These are phyloP conservation scores for Drosophila kambysellisi DNA, from an alignment of 2,888 invertebrate species.

Conservation along the genomic window DNA sequence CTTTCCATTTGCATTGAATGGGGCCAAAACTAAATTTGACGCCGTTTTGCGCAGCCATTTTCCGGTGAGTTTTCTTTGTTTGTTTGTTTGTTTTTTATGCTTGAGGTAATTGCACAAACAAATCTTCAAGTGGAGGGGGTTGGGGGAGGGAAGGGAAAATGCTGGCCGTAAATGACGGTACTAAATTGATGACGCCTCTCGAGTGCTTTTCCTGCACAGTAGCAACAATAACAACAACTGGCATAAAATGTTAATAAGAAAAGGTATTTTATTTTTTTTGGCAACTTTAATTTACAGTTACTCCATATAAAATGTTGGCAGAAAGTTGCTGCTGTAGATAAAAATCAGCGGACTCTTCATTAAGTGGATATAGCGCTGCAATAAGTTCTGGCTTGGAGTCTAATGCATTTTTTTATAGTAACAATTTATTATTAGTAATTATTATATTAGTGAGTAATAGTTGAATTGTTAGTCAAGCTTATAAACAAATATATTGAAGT, in stretches of 20 bases:
- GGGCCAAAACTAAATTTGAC: conserved; percentile 70
- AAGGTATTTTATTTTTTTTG: not conserved
- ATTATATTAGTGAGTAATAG: not conserved
- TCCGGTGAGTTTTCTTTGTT: conserved; percentile 31
- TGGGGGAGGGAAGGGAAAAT: not conserved
- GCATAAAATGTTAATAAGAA: conserved; percentile 6
- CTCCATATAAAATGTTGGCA: not conserved
- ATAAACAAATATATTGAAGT: not conserved
- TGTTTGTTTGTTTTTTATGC: conserved; percentile 24
- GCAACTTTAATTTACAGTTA: not conserved
- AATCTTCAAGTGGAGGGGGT: conserved; percentile 19
- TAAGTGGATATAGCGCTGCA: not conserved
- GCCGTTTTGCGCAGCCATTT: conserved; percentile 63
- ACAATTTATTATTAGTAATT: not conserved
- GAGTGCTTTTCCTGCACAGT: conserved; percentile 35
- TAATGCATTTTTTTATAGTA: not conserved
- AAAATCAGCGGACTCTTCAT: not conserved
- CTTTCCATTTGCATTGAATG: conserved; percentile 63
- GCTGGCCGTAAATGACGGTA: conserved; percentile 23
- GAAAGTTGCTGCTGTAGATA: not conserved
- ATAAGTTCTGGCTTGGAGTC: not conserved
- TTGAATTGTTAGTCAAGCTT: not conserved
- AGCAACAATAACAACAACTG: conserved; percentile 23
- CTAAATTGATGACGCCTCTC: conserved; percentile 30
- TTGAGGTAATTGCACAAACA: conserved; percentile 65